Evolutionary conservation across 2,888 invertebrate species (phyloP).

Genomic region (Cepaea hortensis): DNA sequence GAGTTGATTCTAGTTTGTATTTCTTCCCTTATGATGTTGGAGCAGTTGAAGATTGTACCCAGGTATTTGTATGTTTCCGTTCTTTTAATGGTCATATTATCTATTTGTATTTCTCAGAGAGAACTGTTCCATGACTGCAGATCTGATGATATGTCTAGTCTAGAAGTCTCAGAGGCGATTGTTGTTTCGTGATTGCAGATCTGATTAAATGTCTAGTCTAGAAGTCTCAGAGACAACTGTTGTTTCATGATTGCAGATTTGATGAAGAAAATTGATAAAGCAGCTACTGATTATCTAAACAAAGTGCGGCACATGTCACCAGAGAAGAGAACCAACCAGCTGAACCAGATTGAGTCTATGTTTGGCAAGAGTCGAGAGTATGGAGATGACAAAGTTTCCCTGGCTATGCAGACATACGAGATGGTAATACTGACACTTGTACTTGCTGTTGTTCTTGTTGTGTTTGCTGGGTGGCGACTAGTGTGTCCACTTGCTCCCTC

Average conservation of each 20-base stretch:
- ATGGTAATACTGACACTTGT: constrained; percentile 78
- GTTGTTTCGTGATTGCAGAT: no score
- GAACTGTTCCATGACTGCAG: constrained; percentile 58
- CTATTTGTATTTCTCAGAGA: no score
- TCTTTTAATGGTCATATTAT: no score
- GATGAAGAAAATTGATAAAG: constrained; percentile 90
- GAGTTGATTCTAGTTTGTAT: no score
- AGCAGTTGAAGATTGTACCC: no score
- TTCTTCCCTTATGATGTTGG: no score
- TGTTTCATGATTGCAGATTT: constrained; percentile 76
- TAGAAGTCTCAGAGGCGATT: no score
- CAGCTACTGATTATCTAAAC: constrained; percentile 88
- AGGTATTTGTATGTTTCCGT: no score
- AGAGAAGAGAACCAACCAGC: constrained; percentile 89
- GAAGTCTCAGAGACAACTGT: neutral
- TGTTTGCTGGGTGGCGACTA: no score
- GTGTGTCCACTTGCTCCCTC: no score
- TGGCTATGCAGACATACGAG: constrained; percentile 98
- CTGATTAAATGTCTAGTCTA: no score
- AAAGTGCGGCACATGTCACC: constrained; percentile 84
- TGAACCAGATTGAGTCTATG: constrained; percentile 86
- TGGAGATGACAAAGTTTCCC: constrained; percentile 96
- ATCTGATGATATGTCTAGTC: constrained; percentile 77
- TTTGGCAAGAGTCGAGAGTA: constrained; percentile 96
- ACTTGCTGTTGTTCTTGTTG: no score